Base-by-base conservation (phyloP, 2,888 invertebrate species). In the Phania funesta region DNA sequence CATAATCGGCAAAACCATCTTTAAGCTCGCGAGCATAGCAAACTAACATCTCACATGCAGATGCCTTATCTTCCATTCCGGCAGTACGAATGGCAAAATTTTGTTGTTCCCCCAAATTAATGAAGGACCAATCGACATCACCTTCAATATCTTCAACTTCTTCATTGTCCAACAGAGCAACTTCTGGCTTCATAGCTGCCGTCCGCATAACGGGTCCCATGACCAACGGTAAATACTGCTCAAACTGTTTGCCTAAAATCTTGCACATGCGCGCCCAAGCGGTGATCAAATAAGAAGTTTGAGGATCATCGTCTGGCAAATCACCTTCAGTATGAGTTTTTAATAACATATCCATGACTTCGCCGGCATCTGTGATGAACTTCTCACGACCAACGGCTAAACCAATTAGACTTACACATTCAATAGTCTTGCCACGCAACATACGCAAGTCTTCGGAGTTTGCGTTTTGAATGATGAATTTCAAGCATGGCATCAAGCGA, bases 241-340 rank as follows among this genome's bases (percentile, higher is more conserved):
- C 95, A 87, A 98, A 98, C 86, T 95, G 94, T 88, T 93, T 95
- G 24, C 95, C 95, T 91, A 98, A 93, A 87, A 98, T 96, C 91
- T 98, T 98, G 92, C 99, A 99, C 91, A 99, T 98, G 85, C 99
- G 94, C 0, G 99, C 98, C 99, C 99, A 99, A 0, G 99, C 99
- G 0, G 98, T 98, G 85, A 99, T 99, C 90, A 99, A 95, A 92
- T 98, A 99, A 11, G 98, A 97, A 24, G 98, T 96, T 92, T 98
- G 98, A 1, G 98, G 98, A 92, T 99, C 99, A 89, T 99, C 99
- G 82, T 98, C 98, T 0, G 97, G 95, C 84, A 98, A 91, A 87
- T 95, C 95, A 22, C 95, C 94, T 87, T 96, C 96, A 7, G 95
- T 94, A 90, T 98, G 98, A 0, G 97, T 97, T 91, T 97, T 96